Conservation (phyloP, 2,113 vertebrate species). For the Azemiops feae region DNA sequence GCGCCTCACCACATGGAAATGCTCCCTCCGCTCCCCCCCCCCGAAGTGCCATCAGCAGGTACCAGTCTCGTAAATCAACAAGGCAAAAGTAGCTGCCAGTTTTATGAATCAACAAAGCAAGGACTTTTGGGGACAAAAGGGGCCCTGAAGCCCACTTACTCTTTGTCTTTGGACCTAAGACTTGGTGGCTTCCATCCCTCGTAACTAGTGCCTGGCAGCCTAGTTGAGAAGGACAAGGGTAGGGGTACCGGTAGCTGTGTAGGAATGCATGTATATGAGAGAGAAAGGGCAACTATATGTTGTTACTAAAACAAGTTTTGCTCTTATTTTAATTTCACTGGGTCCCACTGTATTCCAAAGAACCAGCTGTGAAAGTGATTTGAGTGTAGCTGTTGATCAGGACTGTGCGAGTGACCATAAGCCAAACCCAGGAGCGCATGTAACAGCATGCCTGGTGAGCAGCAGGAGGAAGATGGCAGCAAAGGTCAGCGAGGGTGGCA, state of each 20-base stretch:
- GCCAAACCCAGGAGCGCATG: not conserved
- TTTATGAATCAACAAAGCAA: too few relatives aligned
- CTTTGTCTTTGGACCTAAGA: not conserved
- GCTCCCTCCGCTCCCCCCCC: too few relatives aligned
- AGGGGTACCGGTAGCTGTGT: too few relatives aligned
- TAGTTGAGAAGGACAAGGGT: not conserved
- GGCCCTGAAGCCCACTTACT: not conserved
- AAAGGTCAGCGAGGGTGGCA: too few relatives aligned
- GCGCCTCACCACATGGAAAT: too few relatives aligned
- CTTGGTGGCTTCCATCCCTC: not conserved
- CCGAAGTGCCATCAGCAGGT: too few relatives aligned
- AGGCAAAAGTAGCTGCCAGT: too few relatives aligned
- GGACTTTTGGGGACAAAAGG: not conserved
- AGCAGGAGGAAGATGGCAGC: too few relatives aligned
- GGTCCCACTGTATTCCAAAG: not conserved
- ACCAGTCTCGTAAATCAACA: too few relatives aligned
- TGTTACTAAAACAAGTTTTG: not conserved
- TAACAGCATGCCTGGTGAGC: not conserved
- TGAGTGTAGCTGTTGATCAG: not conserved
- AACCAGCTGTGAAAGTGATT: not conserved
- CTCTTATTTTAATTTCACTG: not conserved
- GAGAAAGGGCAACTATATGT: not conserved
- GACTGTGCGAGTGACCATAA: not conserved
- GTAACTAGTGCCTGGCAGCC: not conserved
- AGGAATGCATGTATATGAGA: too few relatives aligned